These are phyloP conservation scores for Brachionus manjavacas DNA, from an alignment of 1,140 invertebrate genomes.

Conservation along the genomic window DNA sequence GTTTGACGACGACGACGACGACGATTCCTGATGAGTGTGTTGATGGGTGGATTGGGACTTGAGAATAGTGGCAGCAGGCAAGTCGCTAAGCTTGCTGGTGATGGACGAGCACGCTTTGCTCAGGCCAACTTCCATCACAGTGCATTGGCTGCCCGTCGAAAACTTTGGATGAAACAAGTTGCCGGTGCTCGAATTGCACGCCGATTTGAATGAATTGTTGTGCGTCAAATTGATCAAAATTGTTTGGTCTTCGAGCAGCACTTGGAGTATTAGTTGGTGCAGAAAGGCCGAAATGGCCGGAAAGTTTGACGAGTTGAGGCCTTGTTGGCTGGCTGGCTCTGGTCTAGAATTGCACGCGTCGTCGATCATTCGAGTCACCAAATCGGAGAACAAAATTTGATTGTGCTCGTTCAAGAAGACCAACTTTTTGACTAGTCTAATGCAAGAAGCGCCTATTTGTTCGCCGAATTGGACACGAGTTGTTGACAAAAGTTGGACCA, in stretches of 20 bases:
- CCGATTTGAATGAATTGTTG: constrained; percentile 41
- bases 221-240: constrained; percentile 65
- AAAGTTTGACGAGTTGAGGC: not conserved
- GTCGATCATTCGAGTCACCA: constrained; percentile 27
- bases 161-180: constrained; percentile 44
- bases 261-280: constrained; percentile 73
- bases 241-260: constrained; percentile 78
- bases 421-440: not conserved
- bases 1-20: too few relatives aligned
- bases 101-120: constrained; percentile 44
- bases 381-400: not conserved
- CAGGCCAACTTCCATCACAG: constrained; percentile 48
- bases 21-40: too few relatives aligned
- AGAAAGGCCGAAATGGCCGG: constrained; percentile 76
- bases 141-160: constrained; percentile 33
- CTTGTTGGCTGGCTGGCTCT: constrained; percentile 40
- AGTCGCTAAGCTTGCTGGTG: not conserved
- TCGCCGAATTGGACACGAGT: not conserved
- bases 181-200: constrained; percentile 33
- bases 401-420: constrained; percentile 60
- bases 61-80: not conserved
- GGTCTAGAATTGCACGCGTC: not conserved
- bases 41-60: not conserved
- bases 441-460: not conserved
- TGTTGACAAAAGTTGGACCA: not conserved